Evolutionary conservation across 2,797 vertebrate genomes (phyloP).

Genomic region (Xyrichtys novacula): DNA sequence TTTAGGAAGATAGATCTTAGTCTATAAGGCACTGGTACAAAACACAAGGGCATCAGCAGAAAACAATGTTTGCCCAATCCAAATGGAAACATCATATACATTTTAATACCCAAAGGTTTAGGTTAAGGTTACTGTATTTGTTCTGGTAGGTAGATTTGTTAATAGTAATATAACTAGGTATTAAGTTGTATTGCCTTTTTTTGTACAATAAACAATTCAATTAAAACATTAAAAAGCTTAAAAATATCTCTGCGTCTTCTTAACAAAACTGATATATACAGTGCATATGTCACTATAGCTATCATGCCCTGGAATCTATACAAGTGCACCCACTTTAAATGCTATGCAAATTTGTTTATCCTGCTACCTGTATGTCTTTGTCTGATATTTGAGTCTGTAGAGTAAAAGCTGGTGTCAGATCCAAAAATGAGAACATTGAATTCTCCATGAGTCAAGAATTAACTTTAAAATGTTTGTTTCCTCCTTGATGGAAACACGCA

Average conservation of each 20-base stretch:
- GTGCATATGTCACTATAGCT: conserved; percentile 12
- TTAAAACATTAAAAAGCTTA: neutral
- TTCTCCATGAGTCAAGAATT: neutral
- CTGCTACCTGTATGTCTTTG: conserved; percentile 1
- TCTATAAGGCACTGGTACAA: conserved; percentile 26
- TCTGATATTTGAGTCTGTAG: neutral
- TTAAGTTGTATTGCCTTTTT: neutral
- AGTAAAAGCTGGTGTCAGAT: neutral
- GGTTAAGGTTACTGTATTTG: too few species aligned
- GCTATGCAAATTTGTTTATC: conserved; percentile 12
- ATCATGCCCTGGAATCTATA: conserved; percentile 3
- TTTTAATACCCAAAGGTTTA: conserved; percentile 17
- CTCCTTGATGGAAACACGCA: conserved; percentile 9
- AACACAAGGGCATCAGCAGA: neutral
- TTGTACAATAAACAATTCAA: neutral
- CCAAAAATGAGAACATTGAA: too few species aligned
- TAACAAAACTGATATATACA: neutral
- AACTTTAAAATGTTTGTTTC: neutral
- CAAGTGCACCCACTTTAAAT: conserved; percentile 4
- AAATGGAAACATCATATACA: neutral
- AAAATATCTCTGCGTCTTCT: neutral
- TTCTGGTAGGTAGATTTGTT: too few species aligned
- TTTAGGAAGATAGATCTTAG: neutral
- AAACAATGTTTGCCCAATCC: neutral
- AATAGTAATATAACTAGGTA: neutral